phyloP scores from a whole-genome alignment of 2,888 invertebrate species.

The Malthinus flaveolus region DNA sequence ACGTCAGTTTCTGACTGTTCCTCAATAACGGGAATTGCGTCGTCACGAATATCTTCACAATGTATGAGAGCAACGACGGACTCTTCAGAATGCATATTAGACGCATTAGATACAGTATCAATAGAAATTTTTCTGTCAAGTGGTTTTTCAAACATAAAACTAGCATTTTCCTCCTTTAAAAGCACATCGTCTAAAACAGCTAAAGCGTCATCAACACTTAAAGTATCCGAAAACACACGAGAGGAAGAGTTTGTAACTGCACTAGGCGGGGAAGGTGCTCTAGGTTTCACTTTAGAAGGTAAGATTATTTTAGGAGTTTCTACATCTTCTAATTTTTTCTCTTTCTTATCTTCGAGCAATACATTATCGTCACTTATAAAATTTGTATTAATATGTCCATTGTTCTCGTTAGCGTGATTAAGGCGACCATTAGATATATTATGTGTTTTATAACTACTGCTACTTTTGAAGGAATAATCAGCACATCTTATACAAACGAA shows the following conservation, averaged over 20 bases:
- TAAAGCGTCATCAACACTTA: constrained; percentile 28
- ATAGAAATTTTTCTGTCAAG: constrained; percentile 39
- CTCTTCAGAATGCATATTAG: constrained; percentile 49
- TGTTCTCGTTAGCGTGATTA: constrained; percentile 12
- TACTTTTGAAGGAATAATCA: constrained; percentile 9
- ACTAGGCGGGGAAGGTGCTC: constrained; percentile 54
- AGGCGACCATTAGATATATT: constrained; percentile 16
- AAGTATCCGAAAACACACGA: constrained; percentile 10
- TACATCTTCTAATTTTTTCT: constrained; percentile 58
- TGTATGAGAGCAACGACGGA: constrained; percentile 63
- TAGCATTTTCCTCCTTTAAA: constrained; percentile 25
- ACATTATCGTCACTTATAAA: constrained; percentile 5
- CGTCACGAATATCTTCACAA: constrained; percentile 54
- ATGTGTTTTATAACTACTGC: constrained; percentile 14
- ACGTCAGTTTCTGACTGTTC: constrained; percentile 7
- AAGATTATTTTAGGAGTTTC: constrained; percentile 58
- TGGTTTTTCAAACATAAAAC: constrained; percentile 25
- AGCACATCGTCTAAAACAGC: constrained; percentile 33
- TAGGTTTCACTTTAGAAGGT: constrained; percentile 50
- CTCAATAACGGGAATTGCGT: constrained; percentile 20
- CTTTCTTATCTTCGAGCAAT: constrained; percentile 52
- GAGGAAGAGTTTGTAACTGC: not conserved
- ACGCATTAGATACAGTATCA: constrained; percentile 39
- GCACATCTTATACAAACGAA: constrained; percentile 27
- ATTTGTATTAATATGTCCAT: constrained; percentile 18